Conservation (phyloP, 2,797 vertebrate genomes). For the Rhabdomys pumilio region DNA sequence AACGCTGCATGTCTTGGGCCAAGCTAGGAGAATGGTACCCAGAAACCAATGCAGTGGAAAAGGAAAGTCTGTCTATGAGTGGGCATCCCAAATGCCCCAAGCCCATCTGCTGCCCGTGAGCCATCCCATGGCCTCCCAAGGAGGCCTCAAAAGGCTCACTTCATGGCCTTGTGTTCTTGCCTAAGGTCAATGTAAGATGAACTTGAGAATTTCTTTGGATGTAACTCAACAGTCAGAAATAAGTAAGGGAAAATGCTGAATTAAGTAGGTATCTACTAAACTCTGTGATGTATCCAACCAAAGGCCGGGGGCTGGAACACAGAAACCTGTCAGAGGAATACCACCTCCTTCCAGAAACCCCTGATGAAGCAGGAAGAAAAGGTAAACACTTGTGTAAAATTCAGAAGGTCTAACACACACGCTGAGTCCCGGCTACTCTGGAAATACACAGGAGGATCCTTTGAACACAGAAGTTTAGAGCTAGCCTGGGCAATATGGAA, state of each 20-base stretch:
- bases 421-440: neutral
- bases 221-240: neutral
- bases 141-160: neutral
- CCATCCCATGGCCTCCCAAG: neutral
- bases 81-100: neutral
- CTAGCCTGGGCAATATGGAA: neutral
- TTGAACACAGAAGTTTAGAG: neutral
- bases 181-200: accelerated
- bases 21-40: neutral
- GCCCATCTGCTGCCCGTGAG: accelerated
- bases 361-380: neutral
- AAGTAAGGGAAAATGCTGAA: neutral
- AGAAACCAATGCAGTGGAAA: neutral
- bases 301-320: no score
- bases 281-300: neutral
- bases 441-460: neutral
- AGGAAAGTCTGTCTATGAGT: accelerated
- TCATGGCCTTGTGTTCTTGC: no score
- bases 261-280: neutral
- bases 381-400: neutral
- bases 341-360: neutral
- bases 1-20: neutral
- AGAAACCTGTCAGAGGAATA: neutral
- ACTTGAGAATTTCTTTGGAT: neutral
- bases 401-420: neutral